Percentiles rank a stretch among this genome's conserved stretches.
Evolutionary conservation across 2,113 vertebrate genomes (phyloP).

Genomic region (Echinops telfairi): DNA sequence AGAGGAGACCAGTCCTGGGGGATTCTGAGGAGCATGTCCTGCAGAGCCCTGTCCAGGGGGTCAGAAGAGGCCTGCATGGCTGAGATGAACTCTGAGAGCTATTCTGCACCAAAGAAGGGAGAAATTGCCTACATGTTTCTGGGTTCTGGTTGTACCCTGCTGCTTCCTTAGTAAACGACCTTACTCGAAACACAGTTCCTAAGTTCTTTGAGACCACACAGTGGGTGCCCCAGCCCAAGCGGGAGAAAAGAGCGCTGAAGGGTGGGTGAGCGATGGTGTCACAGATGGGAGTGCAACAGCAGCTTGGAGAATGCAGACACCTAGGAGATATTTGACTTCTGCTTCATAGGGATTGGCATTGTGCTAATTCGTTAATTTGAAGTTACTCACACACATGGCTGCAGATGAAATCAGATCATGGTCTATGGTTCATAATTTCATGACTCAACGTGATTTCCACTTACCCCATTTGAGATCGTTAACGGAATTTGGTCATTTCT

Average conservation of each 20-base stretch:
- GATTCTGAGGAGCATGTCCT: not conserved
- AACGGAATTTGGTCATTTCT: not conserved
- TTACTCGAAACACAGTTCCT: not conserved
- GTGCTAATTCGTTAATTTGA: not conserved
- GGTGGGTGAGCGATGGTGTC: not conserved
- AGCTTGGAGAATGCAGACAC: not conserved
- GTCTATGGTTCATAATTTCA: not conserved
- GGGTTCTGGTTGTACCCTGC: not conserved
- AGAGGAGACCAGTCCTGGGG: not conserved
- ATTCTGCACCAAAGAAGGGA: not conserved
- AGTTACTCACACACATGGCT: not conserved
- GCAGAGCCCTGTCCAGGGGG: no score
- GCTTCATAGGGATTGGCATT: not conserved
- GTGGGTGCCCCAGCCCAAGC: no score
- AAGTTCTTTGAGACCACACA: not conserved
- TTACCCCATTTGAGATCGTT: conserved; percentile 7
- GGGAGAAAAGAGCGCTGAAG: not conserved
- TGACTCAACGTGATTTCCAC: not conserved
- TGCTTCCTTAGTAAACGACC: not conserved
- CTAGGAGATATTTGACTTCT: not conserved
- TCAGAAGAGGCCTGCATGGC: not conserved
- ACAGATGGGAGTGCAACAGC: not conserved
- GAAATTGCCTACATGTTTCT: not conserved
- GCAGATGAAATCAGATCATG: not conserved
- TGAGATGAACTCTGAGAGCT: not conserved